phyloP scores from a whole-genome alignment of 1,140 invertebrate genomes.

The Nephila pilipes region DNA sequence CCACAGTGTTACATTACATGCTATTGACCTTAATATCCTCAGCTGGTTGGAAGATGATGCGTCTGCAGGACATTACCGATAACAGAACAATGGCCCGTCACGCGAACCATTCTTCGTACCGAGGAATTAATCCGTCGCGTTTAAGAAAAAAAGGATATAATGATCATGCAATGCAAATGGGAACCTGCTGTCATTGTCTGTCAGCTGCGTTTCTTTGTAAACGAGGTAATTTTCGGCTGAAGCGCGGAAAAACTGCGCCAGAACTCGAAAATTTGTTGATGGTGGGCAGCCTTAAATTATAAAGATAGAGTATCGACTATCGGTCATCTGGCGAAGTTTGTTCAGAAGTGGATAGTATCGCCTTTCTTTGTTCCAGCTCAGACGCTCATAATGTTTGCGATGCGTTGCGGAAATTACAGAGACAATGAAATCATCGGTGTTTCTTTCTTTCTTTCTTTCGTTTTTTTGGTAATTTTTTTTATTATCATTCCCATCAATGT shows the following conservation, averaged over 20 bases:
- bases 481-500: too few relatives aligned
- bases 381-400: neutral
- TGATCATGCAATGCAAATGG: slow-evolving; percentile 25
- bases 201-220: neutral
- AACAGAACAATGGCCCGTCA: slow-evolving; percentile 39
- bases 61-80: slow-evolving; percentile 45
- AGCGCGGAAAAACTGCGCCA: neutral
- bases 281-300: neutral
- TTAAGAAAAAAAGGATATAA: slow-evolving; percentile 23
- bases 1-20: slow-evolving; percentile 47
- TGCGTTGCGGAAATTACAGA: neutral
- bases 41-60: slow-evolving; percentile 17
- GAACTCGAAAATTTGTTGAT: neutral
- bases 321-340: slow-evolving; percentile 1
- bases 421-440: too few relatives aligned
- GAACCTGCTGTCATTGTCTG: neutral
- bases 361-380: neutral
- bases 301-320: neutral
- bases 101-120: slow-evolving; percentile 35
- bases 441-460: too few relatives aligned
- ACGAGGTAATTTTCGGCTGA: neutral
- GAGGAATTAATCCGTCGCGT: slow-evolving; percentile 39
- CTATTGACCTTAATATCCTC: slow-evolving; percentile 69
- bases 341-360: neutral
- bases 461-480: too few relatives aligned